Evolutionary conservation across 1,140 invertebrate genomes (phyloP), one percentile per base, ranked within the genome.

Genomic region (Drosophila suzukii): DNA sequence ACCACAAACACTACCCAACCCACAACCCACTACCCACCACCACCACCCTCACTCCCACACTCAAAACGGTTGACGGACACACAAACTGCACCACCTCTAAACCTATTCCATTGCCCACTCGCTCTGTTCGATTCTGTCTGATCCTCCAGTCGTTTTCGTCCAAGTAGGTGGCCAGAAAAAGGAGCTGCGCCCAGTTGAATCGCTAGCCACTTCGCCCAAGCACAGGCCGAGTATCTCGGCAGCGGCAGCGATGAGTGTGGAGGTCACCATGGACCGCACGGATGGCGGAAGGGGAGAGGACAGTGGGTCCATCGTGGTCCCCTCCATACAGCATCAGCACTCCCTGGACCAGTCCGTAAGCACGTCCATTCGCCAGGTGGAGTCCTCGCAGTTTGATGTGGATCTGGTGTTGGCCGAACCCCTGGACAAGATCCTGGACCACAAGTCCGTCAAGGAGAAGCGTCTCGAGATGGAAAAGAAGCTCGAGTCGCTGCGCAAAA

Each of bases 381-480:
- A 92, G 27, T 84, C 86, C n/a, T 91, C 91, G 20, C 88, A 92
- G 54, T 92, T 92, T 81, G 93, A 82, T 83, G 93, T 93, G 39
- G 95, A 95, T 46, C 94, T 95, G 56, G 93, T 96, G 51, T 80
- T 95, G 20, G 96, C 96, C 0, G 97, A 98, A 82, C 93, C 96
- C 0, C 91, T 98, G 34, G 96, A 97, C 10, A 95, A 96, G 71
- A 93, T 98, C 7, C 94, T 97, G 78, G 95, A 96, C 6, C 95
- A 95, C 83, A 98, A 98, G 93, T 81, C 94, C 27, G 96, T 98
- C 4, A 94, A 94, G 34, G 97, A 98, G 77, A 97, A 97, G 78
- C 94, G 95, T 15, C 76, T 94, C 1, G 97, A 98, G 91, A 91
- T 98, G 17, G 97, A 98, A 39, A 97, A 98, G 85, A 98, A 98